These are phyloP conservation scores for Nixonia krombeini DNA, from an alignment of 1,140 invertebrate species.

Conservation along the genomic window DNA sequence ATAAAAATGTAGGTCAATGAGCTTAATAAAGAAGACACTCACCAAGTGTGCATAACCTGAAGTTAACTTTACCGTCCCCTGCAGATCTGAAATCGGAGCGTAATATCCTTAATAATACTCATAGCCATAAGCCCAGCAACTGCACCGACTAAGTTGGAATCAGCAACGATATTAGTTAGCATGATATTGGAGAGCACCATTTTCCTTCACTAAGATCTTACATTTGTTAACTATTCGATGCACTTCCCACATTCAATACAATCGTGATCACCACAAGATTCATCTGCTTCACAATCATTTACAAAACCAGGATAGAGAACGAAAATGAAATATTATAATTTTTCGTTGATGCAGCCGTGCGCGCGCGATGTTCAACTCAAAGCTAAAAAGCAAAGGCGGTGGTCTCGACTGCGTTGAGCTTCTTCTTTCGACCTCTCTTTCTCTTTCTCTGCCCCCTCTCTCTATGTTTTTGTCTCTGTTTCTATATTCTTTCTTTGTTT, in stretches of 20 bases:
- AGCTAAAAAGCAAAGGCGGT: constrained; percentile 13
- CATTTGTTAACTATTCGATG: background rate
- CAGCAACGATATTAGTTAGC: background rate
- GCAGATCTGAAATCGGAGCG: background rate
- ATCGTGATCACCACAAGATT: no score
- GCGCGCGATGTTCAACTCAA: constrained; percentile 17
- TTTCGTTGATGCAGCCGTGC: background rate
- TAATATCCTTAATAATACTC: background rate
- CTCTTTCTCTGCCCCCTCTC: background rate
- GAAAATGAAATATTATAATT: no score
- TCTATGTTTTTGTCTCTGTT: constrained; percentile 7
- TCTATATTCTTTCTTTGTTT: constrained; percentile 16
- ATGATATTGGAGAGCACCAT: background rate
- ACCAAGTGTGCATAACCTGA: background rate
- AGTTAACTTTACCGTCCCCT: background rate
- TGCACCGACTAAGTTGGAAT: background rate
- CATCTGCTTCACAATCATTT: no score
- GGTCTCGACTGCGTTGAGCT: constrained; percentile 8
- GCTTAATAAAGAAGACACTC: background rate
- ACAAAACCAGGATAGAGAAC: no score
- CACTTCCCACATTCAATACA: background rate
- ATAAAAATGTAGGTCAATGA: constrained; percentile 2
- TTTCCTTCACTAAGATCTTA: background rate
- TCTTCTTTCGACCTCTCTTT: background rate
- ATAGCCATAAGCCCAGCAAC: no score